phyloP scores from a whole-genome alignment of 1,140 invertebrate species.

The Neelides sp. region DNA sequence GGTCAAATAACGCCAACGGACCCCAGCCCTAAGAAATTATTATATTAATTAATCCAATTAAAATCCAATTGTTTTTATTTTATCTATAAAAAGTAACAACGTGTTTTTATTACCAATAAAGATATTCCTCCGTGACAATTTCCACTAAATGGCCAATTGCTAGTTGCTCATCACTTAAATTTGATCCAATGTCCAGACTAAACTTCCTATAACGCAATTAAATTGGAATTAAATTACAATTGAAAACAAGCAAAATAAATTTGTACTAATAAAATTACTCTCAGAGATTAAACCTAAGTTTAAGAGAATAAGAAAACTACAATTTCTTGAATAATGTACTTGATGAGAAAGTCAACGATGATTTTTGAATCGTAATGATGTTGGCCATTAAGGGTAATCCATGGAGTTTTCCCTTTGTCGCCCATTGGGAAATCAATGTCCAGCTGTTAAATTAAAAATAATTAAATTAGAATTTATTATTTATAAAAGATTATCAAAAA shows the following conservation, averaged over 20 bases:
- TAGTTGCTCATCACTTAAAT: conserved; percentile 4
- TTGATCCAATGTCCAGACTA: neutral
- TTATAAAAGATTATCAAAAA: neutral
- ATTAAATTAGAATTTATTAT: neutral
- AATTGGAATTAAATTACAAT: too few relatives aligned
- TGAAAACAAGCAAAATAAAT: too few relatives aligned
- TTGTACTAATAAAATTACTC: conserved; percentile 5
- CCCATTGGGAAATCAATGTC: conserved; percentile 25
- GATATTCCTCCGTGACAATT: neutral
- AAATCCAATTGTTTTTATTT: neutral
- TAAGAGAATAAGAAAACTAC: neutral
- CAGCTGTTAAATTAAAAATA: conserved; percentile 4
- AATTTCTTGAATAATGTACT: conserved; percentile 6
- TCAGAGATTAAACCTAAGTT: neutral
- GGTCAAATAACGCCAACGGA: neutral
- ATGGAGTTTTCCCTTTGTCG: conserved; percentile 36
- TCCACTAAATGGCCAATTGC: neutral
- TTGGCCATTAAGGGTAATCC: conserved; percentile 38
- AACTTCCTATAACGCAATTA: conserved; percentile 2
- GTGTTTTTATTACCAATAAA: neutral
- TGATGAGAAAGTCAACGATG: conserved; percentile 36
- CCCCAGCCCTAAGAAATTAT: too few relatives aligned
- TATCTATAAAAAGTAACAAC: too few relatives aligned
- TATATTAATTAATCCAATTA: too few relatives aligned
- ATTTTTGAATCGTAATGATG: conserved; percentile 38